phyloP scores from a whole-genome alignment of 2,797 vertebrate genomes.

The Rhincodon typus region DNA sequence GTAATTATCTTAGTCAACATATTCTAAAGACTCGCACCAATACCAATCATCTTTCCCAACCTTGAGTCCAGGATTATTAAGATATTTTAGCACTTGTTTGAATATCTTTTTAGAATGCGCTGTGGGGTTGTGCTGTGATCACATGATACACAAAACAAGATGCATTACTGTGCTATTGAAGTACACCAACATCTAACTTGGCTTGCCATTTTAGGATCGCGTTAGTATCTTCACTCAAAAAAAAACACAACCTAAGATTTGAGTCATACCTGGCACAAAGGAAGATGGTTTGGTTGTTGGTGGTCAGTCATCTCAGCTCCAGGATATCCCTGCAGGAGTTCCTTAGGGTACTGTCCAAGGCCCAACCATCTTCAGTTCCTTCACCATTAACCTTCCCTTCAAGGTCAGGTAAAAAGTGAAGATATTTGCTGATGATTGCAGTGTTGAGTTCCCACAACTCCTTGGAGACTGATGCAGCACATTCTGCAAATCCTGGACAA shows the following conservation, averaged over 20 bases:
- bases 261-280: not conserved
- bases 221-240: not conserved
- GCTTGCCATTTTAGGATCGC: not conserved
- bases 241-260: not conserved
- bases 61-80: not conserved
- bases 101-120: not conserved
- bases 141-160: not conserved
- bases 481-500: not conserved
- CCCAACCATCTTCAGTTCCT: not conserved
- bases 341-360: not conserved
- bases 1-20: conserved; percentile 4
- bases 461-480: not conserved
- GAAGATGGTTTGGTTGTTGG: not conserved
- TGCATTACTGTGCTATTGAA: not conserved
- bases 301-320: not conserved
- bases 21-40: not conserved
- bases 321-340: not conserved
- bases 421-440: not conserved
- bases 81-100: not conserved
- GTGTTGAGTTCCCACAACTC: not conserved
- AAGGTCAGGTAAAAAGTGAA: not conserved
- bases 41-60: not conserved
- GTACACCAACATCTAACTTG: not conserved
- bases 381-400: not conserved
- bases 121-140: too few relatives aligned